Conservation (phyloP, 2,888 invertebrate genomes). For the Drosophila kanekoi region DNA sequence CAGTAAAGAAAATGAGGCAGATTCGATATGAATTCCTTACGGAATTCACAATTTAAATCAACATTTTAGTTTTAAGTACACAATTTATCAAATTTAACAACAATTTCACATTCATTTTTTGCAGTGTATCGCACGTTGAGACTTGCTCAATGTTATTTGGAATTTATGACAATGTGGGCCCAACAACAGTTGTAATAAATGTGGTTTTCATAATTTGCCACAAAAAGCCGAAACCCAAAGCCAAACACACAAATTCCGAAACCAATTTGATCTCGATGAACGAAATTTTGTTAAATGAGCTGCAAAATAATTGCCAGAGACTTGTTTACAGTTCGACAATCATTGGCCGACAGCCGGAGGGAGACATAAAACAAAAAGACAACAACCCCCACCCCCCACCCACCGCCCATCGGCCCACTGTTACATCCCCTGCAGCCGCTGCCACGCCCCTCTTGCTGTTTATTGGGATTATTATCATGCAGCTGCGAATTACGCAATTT, state of each 20-base stretch:
- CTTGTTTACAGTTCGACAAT: slow-evolving; percentile 53
- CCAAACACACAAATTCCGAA: slow-evolving; percentile 38
- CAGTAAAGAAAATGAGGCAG: neutral
- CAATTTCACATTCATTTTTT: neutral
- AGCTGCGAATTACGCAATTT: slow-evolving; percentile 76
- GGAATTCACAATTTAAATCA: neutral
- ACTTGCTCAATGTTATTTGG: slow-evolving; percentile 25
- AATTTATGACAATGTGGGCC: slow-evolving; percentile 45
- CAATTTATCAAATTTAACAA: neutral
- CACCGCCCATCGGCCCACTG: neutral
- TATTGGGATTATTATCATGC: slow-evolving; percentile 52
- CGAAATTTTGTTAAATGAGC: slow-evolving; percentile 67
- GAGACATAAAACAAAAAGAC: no score
- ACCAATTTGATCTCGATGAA: slow-evolving; percentile 46
- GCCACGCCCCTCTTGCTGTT: slow-evolving; percentile 34
- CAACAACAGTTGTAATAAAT: slow-evolving; percentile 35
- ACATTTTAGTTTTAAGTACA: neutral
- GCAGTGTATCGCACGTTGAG: slow-evolving; percentile 13
- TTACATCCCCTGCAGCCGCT: neutral
- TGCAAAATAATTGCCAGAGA: slow-evolving; percentile 65
- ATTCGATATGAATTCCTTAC: neutral
- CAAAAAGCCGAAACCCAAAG: slow-evolving; percentile 18
- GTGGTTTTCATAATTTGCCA: slow-evolving; percentile 54
- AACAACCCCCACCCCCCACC: no score
- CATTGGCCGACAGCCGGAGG: slow-evolving; percentile 4